Evolutionary conservation across 2,888 invertebrate species (phyloP), one percentile per base, ranked within the genome.

Genomic region (Agrilus cyanescens): DNA sequence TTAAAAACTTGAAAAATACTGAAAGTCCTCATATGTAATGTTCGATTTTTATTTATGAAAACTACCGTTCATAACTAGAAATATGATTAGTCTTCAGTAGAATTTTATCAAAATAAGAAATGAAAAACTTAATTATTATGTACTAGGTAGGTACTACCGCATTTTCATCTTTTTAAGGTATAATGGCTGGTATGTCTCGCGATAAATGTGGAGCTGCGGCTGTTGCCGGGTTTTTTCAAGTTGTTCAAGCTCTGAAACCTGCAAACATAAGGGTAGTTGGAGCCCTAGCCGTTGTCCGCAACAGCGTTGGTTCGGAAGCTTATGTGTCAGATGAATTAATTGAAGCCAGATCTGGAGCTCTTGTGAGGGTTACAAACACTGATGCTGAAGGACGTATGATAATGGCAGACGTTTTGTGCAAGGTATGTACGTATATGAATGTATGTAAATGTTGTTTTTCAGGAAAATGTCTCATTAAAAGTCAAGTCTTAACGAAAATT

Each of bases 171-270:
- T 48, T 48, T 32, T 36, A 82, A 44, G 86, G 87, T 46, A 63
- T 69, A 12, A 88, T 89, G 88, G 77, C 80, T 43, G 87, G 89
- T 50, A 91, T 91, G 90, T 85, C 85, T 30, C 73, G 93, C 37
- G 95, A 96, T 69, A 96, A 96, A 69, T 93, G 93, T 64, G 95
- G 95, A 20, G 87, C 94, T 15, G 94, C 94, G 2, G 86, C 88
- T 34, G 84, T 89, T 13, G 88, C 85, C 37, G 95, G 95, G 38
- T 89, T 96, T 64, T 82, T 96, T 75, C 81, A 90, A 74, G 83
- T 86, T 2, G 60, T 66, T 2, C 53, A 52, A 18, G 59, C 76
- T 41, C 63, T 84, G 50, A 73, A 80, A 57, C 89, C 91, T 1
- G 67, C 74, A 45, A 74, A 82, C 43, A 63, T 89, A 14, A 81